Conservation (phyloP, 2,113 vertebrate species). For the Accipiter virgatus region DNA sequence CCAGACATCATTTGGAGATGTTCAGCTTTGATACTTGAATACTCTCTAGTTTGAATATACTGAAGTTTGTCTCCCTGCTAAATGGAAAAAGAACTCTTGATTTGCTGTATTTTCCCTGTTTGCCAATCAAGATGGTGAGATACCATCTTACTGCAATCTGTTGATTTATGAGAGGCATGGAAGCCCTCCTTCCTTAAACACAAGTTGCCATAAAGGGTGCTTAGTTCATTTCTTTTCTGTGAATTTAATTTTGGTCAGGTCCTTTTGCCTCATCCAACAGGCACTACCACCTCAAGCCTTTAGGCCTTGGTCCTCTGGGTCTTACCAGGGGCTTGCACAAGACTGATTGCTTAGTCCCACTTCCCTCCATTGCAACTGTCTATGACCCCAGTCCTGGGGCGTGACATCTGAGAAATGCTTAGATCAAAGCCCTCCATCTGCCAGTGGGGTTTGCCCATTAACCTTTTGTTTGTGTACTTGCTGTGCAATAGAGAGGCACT, state of each 20-base stretch:
- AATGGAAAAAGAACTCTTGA: neutral
- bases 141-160: neutral
- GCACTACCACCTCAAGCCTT: neutral
- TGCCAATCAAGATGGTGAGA: neutral
- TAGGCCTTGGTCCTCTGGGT: neutral
- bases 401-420: neutral
- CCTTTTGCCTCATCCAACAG: neutral
- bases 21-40: neutral
- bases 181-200: neutral
- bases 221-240: neutral
- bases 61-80: neutral
- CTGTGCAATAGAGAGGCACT: neutral
- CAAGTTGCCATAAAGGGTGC: neutral
- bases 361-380: neutral
- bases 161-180: neutral
- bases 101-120: neutral
- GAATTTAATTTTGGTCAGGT: neutral
- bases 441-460: neutral
- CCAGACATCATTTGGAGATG: neutral
- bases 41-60: neutral
- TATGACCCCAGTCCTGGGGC: neutral
- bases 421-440: neutral
- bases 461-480: neutral
- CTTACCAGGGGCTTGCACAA: neutral
- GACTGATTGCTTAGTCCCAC: neutral